Evolutionary conservation across 2,888 invertebrate species (phyloP), one percentile per base, ranked within the genome.

Genomic region (Apamea anceps): DNA sequence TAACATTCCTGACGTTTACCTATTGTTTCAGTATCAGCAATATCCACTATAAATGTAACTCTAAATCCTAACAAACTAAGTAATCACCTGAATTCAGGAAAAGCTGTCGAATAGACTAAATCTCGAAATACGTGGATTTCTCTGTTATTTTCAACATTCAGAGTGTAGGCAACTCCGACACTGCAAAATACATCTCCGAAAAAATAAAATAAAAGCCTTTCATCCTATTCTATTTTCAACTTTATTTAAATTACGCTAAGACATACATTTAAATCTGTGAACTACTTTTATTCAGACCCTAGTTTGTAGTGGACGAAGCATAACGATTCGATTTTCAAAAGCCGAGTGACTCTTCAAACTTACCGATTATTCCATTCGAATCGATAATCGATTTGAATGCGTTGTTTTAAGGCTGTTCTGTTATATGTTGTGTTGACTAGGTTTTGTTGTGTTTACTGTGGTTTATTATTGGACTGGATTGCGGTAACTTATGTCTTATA

Each of bases 241-340:
- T 85, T 51, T 85, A 82, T 70, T 28, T 8, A 15, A 37, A 37
- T 65, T 15, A 4, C 0, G 0, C 0, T 80, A 85, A 32, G 68
- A 70, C 42, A 32, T 25, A 73, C 4, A 80, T 65, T 82, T 48
- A 65, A 65, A 80, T 60, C 37, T 15, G 25, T 12, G 25, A 42
- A 60, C 15, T 18, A 60, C 37, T 65, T 80, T 70, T 70, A 80
- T 73, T 65, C 60, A 54, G 51, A 21, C 70, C 45, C 60, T 67
- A 75, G 54, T 72, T 75, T 82, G 51, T 81, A 65, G 70, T 83
- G 62, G 21, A 62, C 15, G 62, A 88, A 90, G 92, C 92, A 93
- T 93, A 93, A 93, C 93, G 92, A 93, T 93, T 93, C 92, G 91
- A 93, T 93, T 94, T 94, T 93, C 91, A 94, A 94, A 94, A 93